These are phyloP conservation scores for Polietes domitor DNA, from an alignment of 2,888 invertebrate species.

Conservation along the genomic window DNA sequence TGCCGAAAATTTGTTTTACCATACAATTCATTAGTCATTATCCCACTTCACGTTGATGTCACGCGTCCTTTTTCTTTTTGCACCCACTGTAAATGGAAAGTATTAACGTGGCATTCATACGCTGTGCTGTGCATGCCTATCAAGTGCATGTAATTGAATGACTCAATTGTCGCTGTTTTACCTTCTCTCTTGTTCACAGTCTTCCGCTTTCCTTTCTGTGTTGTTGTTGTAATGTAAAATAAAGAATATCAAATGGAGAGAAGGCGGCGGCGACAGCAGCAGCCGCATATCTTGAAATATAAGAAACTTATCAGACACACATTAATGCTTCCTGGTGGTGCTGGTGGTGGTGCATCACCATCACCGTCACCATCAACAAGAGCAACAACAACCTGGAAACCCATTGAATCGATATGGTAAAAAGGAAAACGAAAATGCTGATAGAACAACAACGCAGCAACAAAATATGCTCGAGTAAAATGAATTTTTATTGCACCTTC, in stretches of 20 bases:
- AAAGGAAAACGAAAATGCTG: slow-evolving; percentile 36
- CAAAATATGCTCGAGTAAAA: slow-evolving; percentile 69
- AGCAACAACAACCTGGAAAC: slow-evolving; percentile 32
- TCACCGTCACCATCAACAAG: slow-evolving; percentile 5
- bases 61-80: too few species aligned
- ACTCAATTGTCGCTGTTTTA: slow-evolving; percentile 64
- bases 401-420: slow-evolving; percentile 47
- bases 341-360: slow-evolving; percentile 55
- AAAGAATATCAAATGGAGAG: slow-evolving; percentile 53
- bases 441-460: slow-evolving; percentile 24
- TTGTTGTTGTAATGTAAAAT: neutral
- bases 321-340: slow-evolving; percentile 65
- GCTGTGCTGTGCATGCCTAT: slow-evolving; percentile 17
- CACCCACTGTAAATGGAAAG: neutral
- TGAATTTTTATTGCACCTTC: slow-evolving; percentile 79
- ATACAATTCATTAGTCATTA: too few species aligned
- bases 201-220: neutral
- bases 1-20: too few species aligned
- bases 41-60: too few species aligned
- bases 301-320: slow-evolving; percentile 61
- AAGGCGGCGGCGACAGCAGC: slow-evolving; percentile 36
- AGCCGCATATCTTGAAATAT: slow-evolving; percentile 22
- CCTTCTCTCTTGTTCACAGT: neutral
- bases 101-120: neutral
- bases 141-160: slow-evolving; percentile 63